phyloP scores from a whole-genome alignment of 2,888 invertebrate species.

The Eristalis arbustorum region DNA sequence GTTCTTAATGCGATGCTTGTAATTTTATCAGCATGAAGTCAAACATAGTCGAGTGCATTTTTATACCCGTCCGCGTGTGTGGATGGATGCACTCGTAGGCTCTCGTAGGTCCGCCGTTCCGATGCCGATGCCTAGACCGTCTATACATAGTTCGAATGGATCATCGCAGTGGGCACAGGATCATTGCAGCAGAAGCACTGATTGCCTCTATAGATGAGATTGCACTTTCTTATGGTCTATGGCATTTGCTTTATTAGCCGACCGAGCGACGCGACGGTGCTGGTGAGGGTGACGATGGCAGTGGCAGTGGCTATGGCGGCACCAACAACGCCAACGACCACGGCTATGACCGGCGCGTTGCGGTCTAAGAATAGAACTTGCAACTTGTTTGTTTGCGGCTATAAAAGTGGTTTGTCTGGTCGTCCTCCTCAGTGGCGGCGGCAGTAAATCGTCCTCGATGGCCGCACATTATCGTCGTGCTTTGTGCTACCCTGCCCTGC shows the following conservation, averaged over 20 bases:
- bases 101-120: background rate
- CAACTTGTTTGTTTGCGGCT: slow-evolving; percentile 59
- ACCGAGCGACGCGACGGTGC: slow-evolving; percentile 30
- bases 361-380: slow-evolving; percentile 68
- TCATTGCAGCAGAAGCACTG: slow-evolving; percentile 63
- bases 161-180: slow-evolving; percentile 23
- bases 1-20: slow-evolving; percentile 70
- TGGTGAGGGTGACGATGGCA: background rate
- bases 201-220: slow-evolving; percentile 67
- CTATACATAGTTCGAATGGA: slow-evolving; percentile 35
- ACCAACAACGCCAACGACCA: background rate
- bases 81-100: background rate
- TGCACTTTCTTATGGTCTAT: slow-evolving; percentile 65
- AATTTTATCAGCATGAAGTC: slow-evolving; percentile 69
- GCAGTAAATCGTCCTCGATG: background rate
- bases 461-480: slow-evolving; percentile 5
- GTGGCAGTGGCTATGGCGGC: background rate
- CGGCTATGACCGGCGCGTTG: slow-evolving; percentile 8
- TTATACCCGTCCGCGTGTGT: slow-evolving; percentile 20
- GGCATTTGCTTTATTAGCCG: slow-evolving; percentile 67
- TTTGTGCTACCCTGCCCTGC: too few species aligned
- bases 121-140: background rate
- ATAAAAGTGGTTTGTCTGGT: slow-evolving; percentile 64
- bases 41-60: slow-evolving; percentile 63
- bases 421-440: slow-evolving; percentile 9